Conservation (phyloP, 2,888 invertebrate species). For the Eristalis pertinax region DNA sequence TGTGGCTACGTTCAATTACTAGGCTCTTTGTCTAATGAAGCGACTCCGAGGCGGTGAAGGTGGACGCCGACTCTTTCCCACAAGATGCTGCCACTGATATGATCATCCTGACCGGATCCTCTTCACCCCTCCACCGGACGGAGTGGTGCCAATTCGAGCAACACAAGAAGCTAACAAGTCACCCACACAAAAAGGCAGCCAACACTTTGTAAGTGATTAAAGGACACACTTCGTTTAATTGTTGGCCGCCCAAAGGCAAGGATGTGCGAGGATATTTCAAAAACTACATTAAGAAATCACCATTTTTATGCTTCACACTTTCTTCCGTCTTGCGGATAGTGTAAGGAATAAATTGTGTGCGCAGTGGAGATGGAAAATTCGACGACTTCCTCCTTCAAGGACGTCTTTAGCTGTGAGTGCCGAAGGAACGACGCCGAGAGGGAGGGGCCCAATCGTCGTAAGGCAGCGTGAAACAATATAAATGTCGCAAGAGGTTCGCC, state of each 20-base stretch:
- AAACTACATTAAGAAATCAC: constrained; percentile 67
- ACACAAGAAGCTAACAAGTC: not conserved
- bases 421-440: not conserved
- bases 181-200: constrained; percentile 12
- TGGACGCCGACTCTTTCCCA: not conserved
- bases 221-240: constrained; percentile 53
- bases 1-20: constrained; percentile 67
- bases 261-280: constrained; percentile 48
- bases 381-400: constrained; percentile 62
- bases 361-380: constrained; percentile 47
- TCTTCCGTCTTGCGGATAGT: constrained; percentile 5
- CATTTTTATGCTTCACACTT: constrained; percentile 71
- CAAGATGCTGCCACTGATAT: not conserved
- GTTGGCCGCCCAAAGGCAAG: constrained; percentile 35
- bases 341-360: constrained; percentile 61
- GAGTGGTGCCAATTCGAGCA: too few relatives aligned
- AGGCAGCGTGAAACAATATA: constrained; percentile 42
- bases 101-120: not conserved
- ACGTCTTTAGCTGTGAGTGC: constrained; percentile 32
- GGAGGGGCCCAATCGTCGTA: not conserved
- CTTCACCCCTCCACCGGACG: too few relatives aligned
- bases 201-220: constrained; percentile 61
- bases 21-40: constrained; percentile 44
- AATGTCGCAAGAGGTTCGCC: constrained; percentile 56
- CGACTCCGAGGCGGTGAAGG: not conserved